phyloP scores from a whole-genome alignment of 2,888 invertebrate genomes.

The Brachyptera risi region DNA sequence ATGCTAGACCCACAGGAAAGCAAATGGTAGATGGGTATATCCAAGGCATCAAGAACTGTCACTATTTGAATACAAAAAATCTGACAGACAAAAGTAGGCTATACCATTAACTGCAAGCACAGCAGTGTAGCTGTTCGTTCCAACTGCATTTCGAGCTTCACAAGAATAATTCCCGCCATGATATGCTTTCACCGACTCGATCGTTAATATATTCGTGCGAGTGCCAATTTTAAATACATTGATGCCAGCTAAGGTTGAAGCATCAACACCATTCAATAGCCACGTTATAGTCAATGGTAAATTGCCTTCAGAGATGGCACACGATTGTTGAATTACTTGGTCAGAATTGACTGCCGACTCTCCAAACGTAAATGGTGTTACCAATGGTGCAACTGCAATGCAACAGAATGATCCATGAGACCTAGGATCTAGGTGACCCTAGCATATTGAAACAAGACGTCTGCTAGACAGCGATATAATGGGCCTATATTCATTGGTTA shows the following conservation, averaged over 20 bases:
- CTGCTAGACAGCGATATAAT: no score
- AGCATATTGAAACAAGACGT: no score
- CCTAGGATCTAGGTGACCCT: no score
- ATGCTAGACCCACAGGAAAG: no score
- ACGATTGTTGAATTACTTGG: constrained; percentile 60
- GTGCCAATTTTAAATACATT: constrained; percentile 42
- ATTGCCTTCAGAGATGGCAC: constrained; percentile 42
- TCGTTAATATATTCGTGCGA: constrained; percentile 50
- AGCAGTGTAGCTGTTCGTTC: constrained; percentile 41
- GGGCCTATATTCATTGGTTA: no score
- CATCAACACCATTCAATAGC: constrained; percentile 62
- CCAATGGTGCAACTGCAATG: constrained; percentile 68
- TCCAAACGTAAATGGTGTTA: constrained; percentile 65
- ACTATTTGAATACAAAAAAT: no score
- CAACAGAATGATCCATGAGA: no score
- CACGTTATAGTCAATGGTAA: constrained; percentile 47
- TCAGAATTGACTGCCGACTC: constrained; percentile 64
- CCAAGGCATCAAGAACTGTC: no score
- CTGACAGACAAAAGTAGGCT: no score
- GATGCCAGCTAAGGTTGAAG: constrained; percentile 32
- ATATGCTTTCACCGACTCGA: constrained; percentile 45
- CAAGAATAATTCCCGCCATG: constrained; percentile 47
- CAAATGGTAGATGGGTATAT: no score
- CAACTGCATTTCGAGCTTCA: constrained; percentile 43
- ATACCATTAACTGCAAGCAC: constrained; percentile 44